These are phyloP conservation scores for Vulpes ferrilata DNA, from an alignment of 2,113 vertebrate species.

Conservation along the genomic window DNA sequence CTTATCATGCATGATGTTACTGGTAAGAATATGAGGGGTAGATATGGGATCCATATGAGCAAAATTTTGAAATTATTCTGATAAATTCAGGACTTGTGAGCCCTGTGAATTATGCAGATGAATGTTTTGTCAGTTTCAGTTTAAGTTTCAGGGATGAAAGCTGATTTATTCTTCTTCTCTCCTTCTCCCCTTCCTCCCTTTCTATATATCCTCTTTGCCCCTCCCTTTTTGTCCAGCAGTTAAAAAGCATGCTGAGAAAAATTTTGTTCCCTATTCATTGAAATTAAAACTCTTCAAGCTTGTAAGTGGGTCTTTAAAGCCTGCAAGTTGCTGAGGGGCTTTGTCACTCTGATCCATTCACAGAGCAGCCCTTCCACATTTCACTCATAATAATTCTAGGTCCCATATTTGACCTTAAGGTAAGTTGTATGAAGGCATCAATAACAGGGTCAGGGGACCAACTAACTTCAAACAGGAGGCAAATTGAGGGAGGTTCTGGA, in stretches of 20 bases:
- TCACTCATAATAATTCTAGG: not conserved
- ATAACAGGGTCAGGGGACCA: not conserved
- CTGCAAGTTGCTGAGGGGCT: not conserved
- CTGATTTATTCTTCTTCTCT: not conserved
- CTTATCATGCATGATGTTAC: conserved; percentile 1
- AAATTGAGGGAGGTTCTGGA: not conserved
- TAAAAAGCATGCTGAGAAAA: not conserved
- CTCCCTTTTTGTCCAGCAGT: not conserved
- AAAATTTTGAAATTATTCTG: conserved; percentile 11
- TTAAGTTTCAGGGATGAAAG: conserved; percentile 19
- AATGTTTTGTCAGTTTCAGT: conserved; percentile 3
- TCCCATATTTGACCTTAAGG: not conserved
- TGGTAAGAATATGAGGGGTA: not conserved
- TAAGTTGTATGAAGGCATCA: not conserved
- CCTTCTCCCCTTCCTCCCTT: not conserved
- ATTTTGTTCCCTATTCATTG: not conserved
- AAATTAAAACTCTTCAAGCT: not conserved
- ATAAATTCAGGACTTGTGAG: not conserved
- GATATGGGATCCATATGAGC: not conserved
- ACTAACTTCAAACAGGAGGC: not conserved
- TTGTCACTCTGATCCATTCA: not conserved
- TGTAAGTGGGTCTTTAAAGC: not conserved
- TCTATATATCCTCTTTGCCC: not conserved
- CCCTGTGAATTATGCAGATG: not conserved
- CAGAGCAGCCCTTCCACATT: not conserved